phyloP scores from a whole-genome alignment of 2,797 vertebrate species.

The Meriones psammophilus region DNA sequence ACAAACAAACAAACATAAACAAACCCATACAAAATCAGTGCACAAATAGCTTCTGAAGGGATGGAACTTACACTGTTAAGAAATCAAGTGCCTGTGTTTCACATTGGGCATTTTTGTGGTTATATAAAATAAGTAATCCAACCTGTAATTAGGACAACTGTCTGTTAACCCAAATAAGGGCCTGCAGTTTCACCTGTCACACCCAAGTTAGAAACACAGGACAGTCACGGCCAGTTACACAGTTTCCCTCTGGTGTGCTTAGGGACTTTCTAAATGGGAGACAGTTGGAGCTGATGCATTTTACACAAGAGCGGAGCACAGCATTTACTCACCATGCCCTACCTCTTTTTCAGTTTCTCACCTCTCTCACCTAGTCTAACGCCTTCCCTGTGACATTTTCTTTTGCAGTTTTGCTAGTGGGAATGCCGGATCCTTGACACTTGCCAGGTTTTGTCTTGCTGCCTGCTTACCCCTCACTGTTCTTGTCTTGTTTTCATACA shows the following conservation, averaged over 20 bases:
- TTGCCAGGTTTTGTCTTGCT: conserved; percentile 10
- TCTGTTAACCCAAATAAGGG: conserved; percentile 11
- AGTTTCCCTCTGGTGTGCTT: conserved; percentile 34
- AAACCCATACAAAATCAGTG: neutral
- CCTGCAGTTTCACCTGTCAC: conserved; percentile 27
- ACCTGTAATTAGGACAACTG: conserved; percentile 70
- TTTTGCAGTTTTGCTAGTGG: neutral
- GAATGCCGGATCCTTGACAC: conserved; percentile 35
- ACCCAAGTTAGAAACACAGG: conserved; percentile 29
- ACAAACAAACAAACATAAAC: neutral
- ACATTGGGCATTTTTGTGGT: conserved; percentile 55
- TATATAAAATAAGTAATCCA: conserved; percentile 65
- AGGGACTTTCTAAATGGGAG: conserved; percentile 47
- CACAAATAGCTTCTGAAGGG: neutral
- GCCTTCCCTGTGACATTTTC: neutral
- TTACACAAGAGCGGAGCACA: neutral
- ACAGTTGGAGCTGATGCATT: neutral
- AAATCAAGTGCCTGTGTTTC: conserved; percentile 62
- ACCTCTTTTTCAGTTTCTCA: neutral
- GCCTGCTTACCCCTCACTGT: too few relatives aligned
- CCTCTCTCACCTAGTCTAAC: neutral
- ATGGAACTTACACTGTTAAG: conserved; percentile 48
- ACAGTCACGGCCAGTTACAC: neutral
- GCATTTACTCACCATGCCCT: neutral
- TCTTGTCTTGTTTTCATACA: neutral